phyloP scores from a whole-genome alignment of 2,797 vertebrate species.

The Apogon talboti region DNA sequence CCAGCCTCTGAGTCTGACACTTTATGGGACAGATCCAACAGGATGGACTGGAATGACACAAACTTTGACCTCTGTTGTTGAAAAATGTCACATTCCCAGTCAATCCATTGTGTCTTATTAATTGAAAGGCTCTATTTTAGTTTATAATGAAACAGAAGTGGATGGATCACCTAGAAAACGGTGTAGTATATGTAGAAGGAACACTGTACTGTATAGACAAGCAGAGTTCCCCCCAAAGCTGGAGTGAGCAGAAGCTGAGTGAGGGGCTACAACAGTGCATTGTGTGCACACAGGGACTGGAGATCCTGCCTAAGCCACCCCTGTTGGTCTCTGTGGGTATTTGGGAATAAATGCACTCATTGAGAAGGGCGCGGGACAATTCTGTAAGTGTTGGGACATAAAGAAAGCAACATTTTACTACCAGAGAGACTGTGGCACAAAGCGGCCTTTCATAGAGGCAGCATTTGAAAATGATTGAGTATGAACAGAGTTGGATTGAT shows the following conservation, averaged over 20 bases:
- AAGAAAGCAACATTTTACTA: conserved; percentile 85
- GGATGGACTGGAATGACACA: background rate
- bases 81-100: background rate
- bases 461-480: conserved; percentile 68
- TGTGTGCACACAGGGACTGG: conserved; percentile 62
- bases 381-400: conserved; percentile 83
- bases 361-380: conserved; percentile 76
- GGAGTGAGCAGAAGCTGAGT: conserved; percentile 11
- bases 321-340: conserved; percentile 65
- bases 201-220: conserved; percentile 25
- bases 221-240: conserved; percentile 14
- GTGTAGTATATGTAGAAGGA: background rate
- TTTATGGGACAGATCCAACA: background rate
- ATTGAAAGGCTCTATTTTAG: background rate
- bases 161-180: background rate
- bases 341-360: conserved; percentile 83
- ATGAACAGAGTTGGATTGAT: conserved; percentile 74
- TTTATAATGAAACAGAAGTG: background rate
- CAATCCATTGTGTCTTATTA: background rate
- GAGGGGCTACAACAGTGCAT: conserved; percentile 74
- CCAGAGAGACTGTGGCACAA: conserved; percentile 70
- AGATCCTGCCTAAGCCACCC: conserved; percentile 54
- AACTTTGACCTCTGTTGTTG: background rate
- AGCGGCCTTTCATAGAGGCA: conserved; percentile 77
- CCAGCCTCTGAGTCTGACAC: conserved; percentile 20